Evolutionary conservation across 2,113 vertebrate genomes (phyloP).

Genomic region (Ceyx cyanopectus): DNA sequence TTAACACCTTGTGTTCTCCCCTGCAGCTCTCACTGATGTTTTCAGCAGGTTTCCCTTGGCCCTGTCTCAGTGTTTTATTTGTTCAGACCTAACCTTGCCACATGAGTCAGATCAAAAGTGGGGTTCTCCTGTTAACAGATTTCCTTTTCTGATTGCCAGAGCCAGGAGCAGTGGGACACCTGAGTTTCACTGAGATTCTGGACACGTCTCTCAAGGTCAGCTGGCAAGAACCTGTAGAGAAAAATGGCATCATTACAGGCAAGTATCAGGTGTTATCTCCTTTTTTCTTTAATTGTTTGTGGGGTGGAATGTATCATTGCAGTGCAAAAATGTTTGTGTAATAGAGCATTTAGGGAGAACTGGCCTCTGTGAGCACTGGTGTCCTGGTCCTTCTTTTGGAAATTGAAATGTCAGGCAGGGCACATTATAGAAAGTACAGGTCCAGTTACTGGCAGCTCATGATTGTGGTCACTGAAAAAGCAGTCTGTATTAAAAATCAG

Average conservation of each 20-base stretch:
- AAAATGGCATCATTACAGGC: conserved; percentile 93
- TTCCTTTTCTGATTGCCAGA: conserved; percentile 74
- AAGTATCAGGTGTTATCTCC: conserved; percentile 5
- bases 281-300: too few species aligned
- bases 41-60: conserved; percentile 8
- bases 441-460: neutral
- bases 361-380: neutral
- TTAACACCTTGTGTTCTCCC: neutral
- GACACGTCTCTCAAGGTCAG: conserved; percentile 95
- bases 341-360: neutral
- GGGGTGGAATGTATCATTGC: neutral
- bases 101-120: neutral
- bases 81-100: neutral
- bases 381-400: neutral
- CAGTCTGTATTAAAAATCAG: neutral
- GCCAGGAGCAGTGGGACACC: conserved; percentile 89
- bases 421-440: neutral
- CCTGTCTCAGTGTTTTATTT: neutral
- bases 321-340: neutral
- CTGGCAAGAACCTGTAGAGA: conserved; percentile 94
- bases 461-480: neutral
- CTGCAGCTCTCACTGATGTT: neutral
- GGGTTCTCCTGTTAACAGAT: conserved; percentile 14
- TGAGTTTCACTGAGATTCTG: conserved; percentile 96
- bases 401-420: conserved; percentile 19